Percentiles rank a stretch among this genome's conserved stretches.
Evolutionary conservation across 1,140 invertebrate species (phyloP).

Genomic region (Venturia canescens): DNA sequence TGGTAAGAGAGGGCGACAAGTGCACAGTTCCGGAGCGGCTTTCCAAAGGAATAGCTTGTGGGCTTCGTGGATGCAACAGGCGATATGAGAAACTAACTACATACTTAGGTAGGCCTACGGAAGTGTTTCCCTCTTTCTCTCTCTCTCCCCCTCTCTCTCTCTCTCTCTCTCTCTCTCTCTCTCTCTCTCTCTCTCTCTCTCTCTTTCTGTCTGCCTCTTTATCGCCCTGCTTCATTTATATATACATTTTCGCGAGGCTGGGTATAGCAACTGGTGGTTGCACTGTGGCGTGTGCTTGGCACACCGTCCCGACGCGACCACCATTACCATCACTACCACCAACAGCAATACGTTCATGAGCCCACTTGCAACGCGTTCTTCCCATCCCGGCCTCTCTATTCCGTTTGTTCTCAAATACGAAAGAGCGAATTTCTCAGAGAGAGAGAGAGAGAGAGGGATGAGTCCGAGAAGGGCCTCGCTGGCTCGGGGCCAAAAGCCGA

Average conservation of each 20-base stretch:
- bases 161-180: conserved; percentile 41
- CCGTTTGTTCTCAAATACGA: conserved; percentile 75
- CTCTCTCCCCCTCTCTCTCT: conserved; percentile 45
- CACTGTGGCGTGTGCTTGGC: conserved; percentile 60
- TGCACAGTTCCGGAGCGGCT: conserved; percentile 36
- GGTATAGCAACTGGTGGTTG: conserved; percentile 75
- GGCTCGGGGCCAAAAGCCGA: conserved; percentile 69
- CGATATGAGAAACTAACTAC: conserved; percentile 71
- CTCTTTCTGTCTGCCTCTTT: conserved; percentile 39
- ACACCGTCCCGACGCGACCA: conserved; percentile 65
- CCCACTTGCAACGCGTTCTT: conserved; percentile 68
- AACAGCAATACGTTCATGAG: conserved; percentile 33
- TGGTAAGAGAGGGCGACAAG: not conserved
- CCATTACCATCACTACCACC: conserved; percentile 42
- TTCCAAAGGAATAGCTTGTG: conserved; percentile 67
- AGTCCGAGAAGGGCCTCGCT: conserved; percentile 60
- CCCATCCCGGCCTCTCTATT: conserved; percentile 53
- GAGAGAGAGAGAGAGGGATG: not conserved
- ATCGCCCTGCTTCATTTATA: conserved; percentile 37
- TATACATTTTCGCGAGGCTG: conserved; percentile 49
- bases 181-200: conserved; percentile 50
- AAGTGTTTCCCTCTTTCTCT: conserved; percentile 40
- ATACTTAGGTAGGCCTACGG: conserved; percentile 74
- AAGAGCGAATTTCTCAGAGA: conserved; percentile 72
- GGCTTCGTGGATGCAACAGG: conserved; percentile 73